Conservation (phyloP, 2,888 invertebrate species). For the Andrena minutula region DNA sequence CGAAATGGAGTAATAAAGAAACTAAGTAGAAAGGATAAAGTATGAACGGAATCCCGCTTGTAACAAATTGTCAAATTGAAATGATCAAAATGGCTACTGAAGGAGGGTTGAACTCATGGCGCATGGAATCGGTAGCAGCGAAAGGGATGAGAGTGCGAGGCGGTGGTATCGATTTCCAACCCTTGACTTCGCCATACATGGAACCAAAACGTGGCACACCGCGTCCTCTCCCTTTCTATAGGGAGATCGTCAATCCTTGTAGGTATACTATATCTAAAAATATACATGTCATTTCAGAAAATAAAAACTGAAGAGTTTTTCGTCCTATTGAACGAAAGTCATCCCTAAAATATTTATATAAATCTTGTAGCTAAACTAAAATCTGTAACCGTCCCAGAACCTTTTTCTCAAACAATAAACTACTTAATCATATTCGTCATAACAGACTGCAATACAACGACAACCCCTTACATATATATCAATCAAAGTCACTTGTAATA, state of each 20-base stretch:
- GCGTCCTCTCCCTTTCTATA: slow-evolving; percentile 13
- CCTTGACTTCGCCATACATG: slow-evolving; percentile 54
- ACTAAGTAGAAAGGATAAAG: background rate
- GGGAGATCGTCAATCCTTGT: background rate
- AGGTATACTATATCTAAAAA: background rate
- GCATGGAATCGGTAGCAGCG: slow-evolving; percentile 75
- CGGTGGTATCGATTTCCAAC: slow-evolving; percentile 68
- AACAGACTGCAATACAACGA: too few species aligned
- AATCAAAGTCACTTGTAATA: too few species aligned
- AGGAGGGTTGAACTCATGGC: slow-evolving; percentile 69
- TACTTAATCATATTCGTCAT: too few species aligned
- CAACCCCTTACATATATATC: too few species aligned
- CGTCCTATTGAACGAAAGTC: background rate
- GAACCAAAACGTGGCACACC: slow-evolving; percentile 33
- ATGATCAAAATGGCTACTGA: slow-evolving; percentile 30
- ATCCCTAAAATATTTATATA: too few species aligned
- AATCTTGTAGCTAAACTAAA: too few species aligned
- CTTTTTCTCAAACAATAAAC: background rate
- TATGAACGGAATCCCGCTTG: background rate
- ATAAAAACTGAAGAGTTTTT: background rate
- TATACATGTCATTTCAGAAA: background rate
- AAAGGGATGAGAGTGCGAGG: slow-evolving; percentile 64
- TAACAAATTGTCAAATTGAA: slow-evolving; percentile 6
- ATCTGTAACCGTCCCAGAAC: too few species aligned
- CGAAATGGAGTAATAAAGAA: background rate